Percentiles rank a stretch among this genome's conserved stretches.
Evolutionary conservation across 2,888 invertebrate species (phyloP).

Genomic region (Crematogaster levior): DNA sequence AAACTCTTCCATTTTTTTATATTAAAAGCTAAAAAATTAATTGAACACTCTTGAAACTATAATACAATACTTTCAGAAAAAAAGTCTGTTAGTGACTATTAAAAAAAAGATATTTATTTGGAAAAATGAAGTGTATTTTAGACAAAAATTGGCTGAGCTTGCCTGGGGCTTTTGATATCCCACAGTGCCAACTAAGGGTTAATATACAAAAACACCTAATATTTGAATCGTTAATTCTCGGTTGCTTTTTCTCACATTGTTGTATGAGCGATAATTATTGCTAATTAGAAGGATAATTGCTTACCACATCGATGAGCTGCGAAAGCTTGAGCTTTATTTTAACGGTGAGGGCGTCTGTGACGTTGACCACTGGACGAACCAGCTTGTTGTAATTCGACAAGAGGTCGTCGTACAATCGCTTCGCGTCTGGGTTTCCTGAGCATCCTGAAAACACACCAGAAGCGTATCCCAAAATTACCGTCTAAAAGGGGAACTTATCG

Average conservation of each 20-base stretch:
- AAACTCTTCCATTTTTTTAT: too few species aligned
- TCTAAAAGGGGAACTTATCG: not conserved
- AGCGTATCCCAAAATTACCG: not conserved
- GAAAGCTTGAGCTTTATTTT: slow-evolving; percentile 95
- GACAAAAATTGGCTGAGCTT: too few species aligned
- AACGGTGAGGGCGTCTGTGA: slow-evolving; percentile 93
- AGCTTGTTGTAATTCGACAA: slow-evolving; percentile 95
- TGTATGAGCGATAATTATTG: not conserved
- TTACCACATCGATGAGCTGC: slow-evolving; percentile 95
- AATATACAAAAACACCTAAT: too few species aligned
- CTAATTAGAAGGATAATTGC: too few species aligned
- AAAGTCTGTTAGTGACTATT: too few species aligned
- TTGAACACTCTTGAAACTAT: too few species aligned
- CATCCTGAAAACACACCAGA: slow-evolving; percentile 88
- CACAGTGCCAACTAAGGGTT: too few species aligned
- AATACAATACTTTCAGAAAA: too few species aligned
- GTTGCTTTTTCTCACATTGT: not conserved
- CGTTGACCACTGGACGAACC: slow-evolving; percentile 94
- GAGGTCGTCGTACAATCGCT: slow-evolving; percentile 95
- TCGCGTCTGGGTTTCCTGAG: slow-evolving; percentile 95
- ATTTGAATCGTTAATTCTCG: not conserved
- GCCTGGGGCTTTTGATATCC: too few species aligned
- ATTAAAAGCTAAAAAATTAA: too few species aligned
- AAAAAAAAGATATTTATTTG: too few species aligned
- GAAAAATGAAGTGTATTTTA: too few species aligned